phyloP scores from a whole-genome alignment of 2,888 invertebrate species.

The Arctia plantaginis region DNA sequence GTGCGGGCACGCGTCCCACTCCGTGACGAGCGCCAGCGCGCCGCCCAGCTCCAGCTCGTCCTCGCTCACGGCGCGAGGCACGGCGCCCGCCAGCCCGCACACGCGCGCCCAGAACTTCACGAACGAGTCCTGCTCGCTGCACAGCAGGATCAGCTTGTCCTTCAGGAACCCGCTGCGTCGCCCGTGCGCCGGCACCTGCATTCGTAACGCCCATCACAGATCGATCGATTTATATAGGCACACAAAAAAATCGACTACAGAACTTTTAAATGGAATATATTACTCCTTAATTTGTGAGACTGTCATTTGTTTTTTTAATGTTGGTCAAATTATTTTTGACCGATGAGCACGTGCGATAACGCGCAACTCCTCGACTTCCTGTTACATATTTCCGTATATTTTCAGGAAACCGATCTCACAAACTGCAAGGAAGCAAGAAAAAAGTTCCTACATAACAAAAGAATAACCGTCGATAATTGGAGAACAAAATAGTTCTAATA shows the following conservation, averaged over 20 bases:
- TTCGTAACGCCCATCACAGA: too few relatives aligned
- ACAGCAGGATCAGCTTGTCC: slow-evolving; percentile 82
- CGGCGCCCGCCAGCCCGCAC: slow-evolving; percentile 86
- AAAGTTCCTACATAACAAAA: too few relatives aligned
- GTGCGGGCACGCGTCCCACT: slow-evolving; percentile 86
- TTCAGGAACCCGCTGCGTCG: slow-evolving; percentile 78
- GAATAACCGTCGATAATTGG: too few relatives aligned
- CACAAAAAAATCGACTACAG: too few relatives aligned
- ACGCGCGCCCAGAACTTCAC: slow-evolving; percentile 88
- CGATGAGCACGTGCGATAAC: neutral
- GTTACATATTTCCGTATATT: neutral
- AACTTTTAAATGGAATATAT: too few relatives aligned
- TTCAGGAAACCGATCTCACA: neutral
- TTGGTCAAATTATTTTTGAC: neutral
- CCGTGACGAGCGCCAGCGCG: slow-evolving; percentile 86
- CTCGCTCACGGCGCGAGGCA: slow-evolving; percentile 79
- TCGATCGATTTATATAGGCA: too few relatives aligned
- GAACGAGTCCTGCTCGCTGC: slow-evolving; percentile 84
- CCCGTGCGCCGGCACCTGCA: slow-evolving; percentile 71
- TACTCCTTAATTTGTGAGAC: neutral
- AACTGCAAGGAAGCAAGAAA: too few relatives aligned
- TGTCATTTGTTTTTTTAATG: too few relatives aligned
- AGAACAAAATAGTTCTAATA: neutral
- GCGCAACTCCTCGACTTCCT: neutral
- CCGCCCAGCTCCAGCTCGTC: slow-evolving; percentile 80